A percentile compares a stretch with the other conserved stretches of the same genome.
Evolutionary conservation across 2,113 vertebrate species (phyloP).

Genomic region (Chroicocephalus ridibundus): DNA sequence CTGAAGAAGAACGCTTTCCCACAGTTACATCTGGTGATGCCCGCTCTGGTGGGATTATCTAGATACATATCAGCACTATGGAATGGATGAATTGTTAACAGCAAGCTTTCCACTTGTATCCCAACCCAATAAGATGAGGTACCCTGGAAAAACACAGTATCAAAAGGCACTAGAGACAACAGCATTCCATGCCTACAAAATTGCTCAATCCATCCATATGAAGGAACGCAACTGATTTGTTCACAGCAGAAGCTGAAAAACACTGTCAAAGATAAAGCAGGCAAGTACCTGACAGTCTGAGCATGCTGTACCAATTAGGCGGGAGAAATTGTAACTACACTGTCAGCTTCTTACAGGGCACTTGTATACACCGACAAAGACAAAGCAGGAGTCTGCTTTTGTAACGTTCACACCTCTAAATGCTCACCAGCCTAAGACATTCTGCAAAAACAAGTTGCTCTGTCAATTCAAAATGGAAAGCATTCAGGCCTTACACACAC

Average conservation of each 20-base stretch:
- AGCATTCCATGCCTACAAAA: not conserved
- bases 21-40: not conserved
- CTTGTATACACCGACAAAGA: not conserved
- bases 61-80: rapidly evolving
- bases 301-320: not conserved
- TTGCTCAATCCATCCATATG: not conserved
- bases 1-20: not conserved
- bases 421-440: not conserved
- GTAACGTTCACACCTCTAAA: not conserved
- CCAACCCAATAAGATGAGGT: not conserved
- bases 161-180: not conserved
- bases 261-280: not conserved
- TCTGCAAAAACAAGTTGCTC: not conserved
- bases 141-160: not conserved
- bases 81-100: not conserved
- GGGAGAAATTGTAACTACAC: not conserved
- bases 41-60: rapidly evolving
- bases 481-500: not conserved
- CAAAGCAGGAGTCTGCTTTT: not conserved
- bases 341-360: not conserved
- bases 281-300: not conserved
- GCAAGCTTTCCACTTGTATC: not conserved
- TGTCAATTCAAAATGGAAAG: not conserved
- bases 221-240: not conserved
- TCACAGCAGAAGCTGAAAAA: not conserved